A percentile compares a stretch with the other conserved stretches of the same genome.
These are phyloP conservation scores for Zootoca vivipara DNA, from an alignment of 2,113 vertebrate genomes.

Conservation along the genomic window DNA sequence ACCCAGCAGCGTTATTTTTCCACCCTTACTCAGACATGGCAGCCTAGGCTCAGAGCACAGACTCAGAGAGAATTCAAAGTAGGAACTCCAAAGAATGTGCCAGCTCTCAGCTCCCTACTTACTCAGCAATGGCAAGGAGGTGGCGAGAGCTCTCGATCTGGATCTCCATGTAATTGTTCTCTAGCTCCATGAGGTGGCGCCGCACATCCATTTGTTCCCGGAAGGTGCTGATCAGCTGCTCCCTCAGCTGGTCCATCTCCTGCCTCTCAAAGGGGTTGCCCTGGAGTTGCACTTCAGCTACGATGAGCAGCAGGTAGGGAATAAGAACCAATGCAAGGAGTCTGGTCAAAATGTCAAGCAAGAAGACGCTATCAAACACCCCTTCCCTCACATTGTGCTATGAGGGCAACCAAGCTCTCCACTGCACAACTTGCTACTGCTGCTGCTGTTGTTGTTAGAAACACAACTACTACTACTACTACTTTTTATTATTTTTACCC, in stretches of 20 bases:
- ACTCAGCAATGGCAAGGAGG: constrained; percentile 86
- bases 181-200: constrained; percentile 85
- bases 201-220: constrained; percentile 88
- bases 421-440: no score
- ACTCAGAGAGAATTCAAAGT: neutral
- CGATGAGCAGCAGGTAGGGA: neutral
- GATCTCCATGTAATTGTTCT: constrained; percentile 85
- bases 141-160: constrained; percentile 87
- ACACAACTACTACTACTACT: no score
- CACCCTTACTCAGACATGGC: neutral
- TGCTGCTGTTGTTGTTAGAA: no score
- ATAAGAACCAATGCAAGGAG: neutral
- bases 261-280: constrained; percentile 75
- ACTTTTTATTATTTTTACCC: no score
- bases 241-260: constrained; percentile 82
- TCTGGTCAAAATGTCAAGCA: neutral
- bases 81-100: neutral
- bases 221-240: constrained; percentile 85
- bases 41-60: neutral
- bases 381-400: neutral
- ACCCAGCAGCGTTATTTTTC: rapidly evolving
- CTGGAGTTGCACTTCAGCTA: constrained; percentile 87
- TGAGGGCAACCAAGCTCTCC: neutral
- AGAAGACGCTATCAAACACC: neutral
- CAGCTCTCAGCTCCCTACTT: constrained; percentile 18